Conservation (phyloP, 2,888 invertebrate genomes). For the Troides oblongomaculatus region DNA sequence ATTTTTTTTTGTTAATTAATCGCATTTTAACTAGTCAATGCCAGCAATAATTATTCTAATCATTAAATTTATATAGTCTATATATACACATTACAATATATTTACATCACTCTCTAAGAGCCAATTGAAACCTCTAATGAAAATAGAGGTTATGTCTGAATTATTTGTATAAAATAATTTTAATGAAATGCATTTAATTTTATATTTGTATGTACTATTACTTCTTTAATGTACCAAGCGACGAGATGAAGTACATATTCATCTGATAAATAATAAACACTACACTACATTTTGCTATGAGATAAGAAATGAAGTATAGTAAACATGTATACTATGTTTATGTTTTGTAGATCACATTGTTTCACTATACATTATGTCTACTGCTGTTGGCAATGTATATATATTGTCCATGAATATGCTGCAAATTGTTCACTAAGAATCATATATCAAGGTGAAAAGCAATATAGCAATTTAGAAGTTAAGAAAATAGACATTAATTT, state of each 20-base stretch:
- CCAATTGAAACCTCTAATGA: constrained; percentile 39
- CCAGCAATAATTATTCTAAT: constrained; percentile 4
- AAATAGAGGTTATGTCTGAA: constrained; percentile 28
- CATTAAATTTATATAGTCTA: constrained; percentile 21
- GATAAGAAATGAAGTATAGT: background rate
- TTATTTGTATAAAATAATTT: background rate
- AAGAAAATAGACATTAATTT: too few relatives aligned
- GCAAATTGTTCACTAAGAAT: too few relatives aligned
- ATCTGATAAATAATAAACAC: too few relatives aligned
- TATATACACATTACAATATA: constrained; percentile 31
- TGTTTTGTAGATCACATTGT: background rate
- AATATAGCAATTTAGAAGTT: background rate
- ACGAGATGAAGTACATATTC: too few relatives aligned
- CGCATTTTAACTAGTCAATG: constrained; percentile 1
- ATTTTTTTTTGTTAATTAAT: background rate
- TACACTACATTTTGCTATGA: background rate
- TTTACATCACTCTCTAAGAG: constrained; percentile 52
- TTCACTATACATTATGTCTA: too few relatives aligned
- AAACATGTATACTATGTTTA: background rate
- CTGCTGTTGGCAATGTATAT: too few relatives aligned
- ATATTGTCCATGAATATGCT: too few relatives aligned
- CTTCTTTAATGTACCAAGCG: too few relatives aligned
- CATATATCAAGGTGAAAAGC: too few relatives aligned
- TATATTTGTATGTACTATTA: background rate
- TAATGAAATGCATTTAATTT: background rate